Evolutionary conservation across 2,888 invertebrate species (phyloP).

Genomic region (Molorchus minor): DNA sequence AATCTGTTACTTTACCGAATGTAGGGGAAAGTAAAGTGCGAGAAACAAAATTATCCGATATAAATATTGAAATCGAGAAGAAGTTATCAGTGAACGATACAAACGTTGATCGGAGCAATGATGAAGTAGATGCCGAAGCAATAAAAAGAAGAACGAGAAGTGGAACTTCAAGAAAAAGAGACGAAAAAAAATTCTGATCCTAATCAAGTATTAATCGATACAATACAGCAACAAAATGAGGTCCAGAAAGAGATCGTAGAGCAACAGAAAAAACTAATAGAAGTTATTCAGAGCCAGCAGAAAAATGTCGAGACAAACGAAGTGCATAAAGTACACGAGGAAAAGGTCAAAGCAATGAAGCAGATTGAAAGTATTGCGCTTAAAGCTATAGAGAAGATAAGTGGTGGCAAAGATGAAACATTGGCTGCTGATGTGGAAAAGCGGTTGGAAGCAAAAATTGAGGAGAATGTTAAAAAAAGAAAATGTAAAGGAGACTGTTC

Average conservation of each 20-base stretch:
- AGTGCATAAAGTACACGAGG: constrained; percentile 47
- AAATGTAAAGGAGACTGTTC: too few species aligned
- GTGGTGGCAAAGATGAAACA: constrained; percentile 45
- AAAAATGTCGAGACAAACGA: constrained; percentile 43
- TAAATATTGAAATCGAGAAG: constrained; percentile 1
- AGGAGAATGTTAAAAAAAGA: neutral
- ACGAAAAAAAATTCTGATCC: constrained; percentile 51
- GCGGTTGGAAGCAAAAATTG: neutral
- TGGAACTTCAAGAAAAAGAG: constrained; percentile 59
- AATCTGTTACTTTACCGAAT: constrained; percentile 1
- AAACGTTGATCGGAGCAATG: constrained; percentile 46
- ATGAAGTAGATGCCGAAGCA: constrained; percentile 63
- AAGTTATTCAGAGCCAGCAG: constrained; percentile 47
- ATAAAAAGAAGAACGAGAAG: constrained; percentile 62
- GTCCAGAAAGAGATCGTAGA: constrained; percentile 74
- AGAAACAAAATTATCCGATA: neutral
- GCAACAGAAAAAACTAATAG: constrained; percentile 66
- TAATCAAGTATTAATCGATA: constrained; percentile 67
- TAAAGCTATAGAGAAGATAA: constrained; percentile 57
- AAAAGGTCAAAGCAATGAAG: constrained; percentile 56
- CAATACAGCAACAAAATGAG: constrained; percentile 74
- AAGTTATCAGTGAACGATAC: constrained; percentile 1
- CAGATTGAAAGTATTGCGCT: constrained; percentile 58
- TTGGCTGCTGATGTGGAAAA: constrained; percentile 29
- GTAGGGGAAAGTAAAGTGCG: constrained; percentile 5